Base-by-base conservation (phyloP, 23 tunicate species). In the Botrylloides violaceus region DNA sequence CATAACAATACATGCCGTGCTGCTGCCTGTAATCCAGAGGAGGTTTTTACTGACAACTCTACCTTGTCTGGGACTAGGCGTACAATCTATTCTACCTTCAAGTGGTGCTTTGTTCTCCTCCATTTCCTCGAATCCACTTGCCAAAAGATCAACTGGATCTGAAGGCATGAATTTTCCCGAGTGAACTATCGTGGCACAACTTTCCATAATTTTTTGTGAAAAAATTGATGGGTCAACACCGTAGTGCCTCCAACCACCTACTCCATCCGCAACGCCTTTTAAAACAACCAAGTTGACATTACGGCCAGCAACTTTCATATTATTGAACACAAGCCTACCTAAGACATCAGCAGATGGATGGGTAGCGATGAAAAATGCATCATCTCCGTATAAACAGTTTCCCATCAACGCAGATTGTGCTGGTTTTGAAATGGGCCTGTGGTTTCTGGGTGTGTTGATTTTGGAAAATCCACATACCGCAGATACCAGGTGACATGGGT, bases 261-360 rank as follows among this genome's bases (percentile, higher is more conserved):
- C 99, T 31, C 99, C 99, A 49, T 95, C 99, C 28, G 99, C 99
- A 30, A 95, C 86, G 3, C 99, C 99, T 90, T 58, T 15, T 57
- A 76, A 81, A 59, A 22, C 29, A 65, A 65, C 31, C 32, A 23
- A 66, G 32, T 29, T 43, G 53, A 43, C 15, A 43, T 43, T 43
- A 43, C 53, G 53, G 15, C 15, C 53, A 43, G 15, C 53, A 7
- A 43, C 53, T 7, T 7, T 43, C 15, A 43, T 43, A 15, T 15
- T 43, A 43, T 43, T 7, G 15, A 43, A 43, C 4, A 59, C 9
- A 62, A 5, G 9, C 32, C 18, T 61, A 83, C 97, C 97, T 74
- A 83, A 61, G 25, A 90, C 97, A 73, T 90, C 97, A 31, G 97
- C 39, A 1, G 90, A 75, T 6, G 78, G 78, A 66, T 83, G 71